A percentile compares a stretch with the other conserved stretches of the same genome.
phyloP scores from a whole-genome alignment of 2,113 vertebrate species.

The Spermophilus dauricus region DNA sequence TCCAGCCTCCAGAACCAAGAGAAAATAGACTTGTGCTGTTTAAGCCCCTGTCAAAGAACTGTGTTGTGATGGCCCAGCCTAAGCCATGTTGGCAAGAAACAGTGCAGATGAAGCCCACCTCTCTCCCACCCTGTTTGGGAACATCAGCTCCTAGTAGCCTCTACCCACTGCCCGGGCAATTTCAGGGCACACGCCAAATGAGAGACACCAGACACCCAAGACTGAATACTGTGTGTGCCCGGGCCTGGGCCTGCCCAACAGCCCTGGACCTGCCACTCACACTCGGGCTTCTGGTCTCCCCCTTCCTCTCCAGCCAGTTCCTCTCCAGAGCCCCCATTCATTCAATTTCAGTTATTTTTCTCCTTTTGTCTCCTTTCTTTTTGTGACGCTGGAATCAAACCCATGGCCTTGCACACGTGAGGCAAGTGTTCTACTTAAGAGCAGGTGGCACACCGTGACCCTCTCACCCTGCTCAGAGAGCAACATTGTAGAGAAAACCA shows the following conservation, averaged over 20 bases:
- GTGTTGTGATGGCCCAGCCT: too few relatives aligned
- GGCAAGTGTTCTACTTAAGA: neutral
- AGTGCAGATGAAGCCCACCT: neutral
- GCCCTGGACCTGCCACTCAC: too few relatives aligned
- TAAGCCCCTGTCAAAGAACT: too few relatives aligned
- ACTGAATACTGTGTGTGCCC: too few relatives aligned
- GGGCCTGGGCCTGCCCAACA: rapidly evolving
- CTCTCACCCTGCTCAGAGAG: neutral
- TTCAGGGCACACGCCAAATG: too few relatives aligned
- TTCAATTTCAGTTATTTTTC: too few relatives aligned
- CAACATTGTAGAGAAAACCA: neutral
- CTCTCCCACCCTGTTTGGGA: too few relatives aligned
- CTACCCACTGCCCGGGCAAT: rapidly evolving
- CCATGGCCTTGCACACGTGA: too few relatives aligned
- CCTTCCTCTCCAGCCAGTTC: neutral
- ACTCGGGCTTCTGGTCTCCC: rapidly evolving
- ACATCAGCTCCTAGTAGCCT: neutral
- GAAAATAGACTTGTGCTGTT: too few relatives aligned
- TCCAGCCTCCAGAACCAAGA: neutral
- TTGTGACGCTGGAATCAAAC: too few relatives aligned
- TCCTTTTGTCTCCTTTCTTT: neutral
- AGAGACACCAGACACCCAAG: too few relatives aligned
- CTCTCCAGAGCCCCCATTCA: neutral
- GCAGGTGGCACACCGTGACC: neutral
- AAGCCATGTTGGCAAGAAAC: too few relatives aligned